phyloP scores from a whole-genome alignment of 2,888 invertebrate species.

The Tipula helvola region DNA sequence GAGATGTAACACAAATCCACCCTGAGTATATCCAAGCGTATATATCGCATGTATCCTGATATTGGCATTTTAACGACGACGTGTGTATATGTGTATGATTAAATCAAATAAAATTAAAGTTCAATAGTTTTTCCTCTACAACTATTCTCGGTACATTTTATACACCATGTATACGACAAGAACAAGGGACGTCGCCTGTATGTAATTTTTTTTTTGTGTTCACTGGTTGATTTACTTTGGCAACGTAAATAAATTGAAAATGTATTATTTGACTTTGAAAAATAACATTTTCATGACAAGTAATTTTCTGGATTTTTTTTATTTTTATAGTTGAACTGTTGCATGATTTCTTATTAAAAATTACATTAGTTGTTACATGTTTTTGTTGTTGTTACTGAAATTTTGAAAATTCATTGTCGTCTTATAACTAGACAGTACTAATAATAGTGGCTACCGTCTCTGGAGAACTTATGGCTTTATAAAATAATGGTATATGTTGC shows the following conservation, averaged over 20 bases:
- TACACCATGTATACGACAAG: not conserved
- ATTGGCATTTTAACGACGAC: not conserved
- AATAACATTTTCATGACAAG: constrained; percentile 4
- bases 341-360: not conserved
- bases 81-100: not conserved
- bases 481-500: too few species aligned
- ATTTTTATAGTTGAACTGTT: not conserved
- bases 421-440: not conserved
- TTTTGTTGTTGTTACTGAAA: not conserved
- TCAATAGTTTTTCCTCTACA: not conserved
- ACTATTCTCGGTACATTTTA: not conserved
- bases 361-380: not conserved
- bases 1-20: not conserved
- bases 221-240: not conserved
- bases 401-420: not conserved
- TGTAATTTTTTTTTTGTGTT: not conserved
- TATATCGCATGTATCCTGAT: not conserved
- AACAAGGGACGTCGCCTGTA: not conserved
- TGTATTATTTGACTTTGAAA: not conserved
- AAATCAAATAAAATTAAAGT: not conserved
- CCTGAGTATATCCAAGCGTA: not conserved
- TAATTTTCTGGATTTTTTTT: not conserved
- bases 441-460: not conserved
- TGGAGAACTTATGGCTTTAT: not conserved
- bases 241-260: not conserved